Base-by-base conservation (phyloP, 1,140 invertebrate species). In the Oscheius sp. region DNA sequence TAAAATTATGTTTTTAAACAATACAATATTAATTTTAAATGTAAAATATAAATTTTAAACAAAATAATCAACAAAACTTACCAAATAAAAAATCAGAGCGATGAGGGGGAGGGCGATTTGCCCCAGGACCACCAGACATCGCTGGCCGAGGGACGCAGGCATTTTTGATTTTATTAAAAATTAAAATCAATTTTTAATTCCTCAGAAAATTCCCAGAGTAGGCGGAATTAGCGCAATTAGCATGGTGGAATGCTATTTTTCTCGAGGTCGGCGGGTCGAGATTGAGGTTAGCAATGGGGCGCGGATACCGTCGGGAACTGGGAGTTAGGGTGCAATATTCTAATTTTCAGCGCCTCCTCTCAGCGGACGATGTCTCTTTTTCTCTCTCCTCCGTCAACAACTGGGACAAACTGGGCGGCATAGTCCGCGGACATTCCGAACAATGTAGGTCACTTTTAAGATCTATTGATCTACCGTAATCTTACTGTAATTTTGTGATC, bases 401-500 rank as follows among this genome's bases (percentile, higher is more conserved):
- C 23, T 55, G 49, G 49, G 7, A 55, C 15, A 15, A 55, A 4
- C 28, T 55, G 23, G 15, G 28, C 23, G 28, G 28, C 15, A 55
- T 55, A 13, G 7, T 55, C 15, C 7, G 49, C 4, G 49, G 28
- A 23, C 49, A 55, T 26, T 20, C 15, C 23, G 49, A 45, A 26
- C 36, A 34, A 45, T 18, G 38, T 31, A 66, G 7, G 32, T 4
- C 4, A 32, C 23, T 65, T 65, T 31, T 45, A 65, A 45, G 36
- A 65, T 45, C 26, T 65, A n/a, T 29, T 65, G 13, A 42, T 26
- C 28, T 65, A 45, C 34, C 36, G 49, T 18, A 45, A 65, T 7
- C n/a, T 65, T 45, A 28, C 62, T 1, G 62, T 65, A 65, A 35
- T 7, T 15, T n/a, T n/a, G n/a, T n/a, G n/a, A n/a, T n/a, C n/a